These are phyloP conservation scores for Drosophila orena DNA, from an alignment of 1,140 invertebrate species.

Conservation along the genomic window DNA sequence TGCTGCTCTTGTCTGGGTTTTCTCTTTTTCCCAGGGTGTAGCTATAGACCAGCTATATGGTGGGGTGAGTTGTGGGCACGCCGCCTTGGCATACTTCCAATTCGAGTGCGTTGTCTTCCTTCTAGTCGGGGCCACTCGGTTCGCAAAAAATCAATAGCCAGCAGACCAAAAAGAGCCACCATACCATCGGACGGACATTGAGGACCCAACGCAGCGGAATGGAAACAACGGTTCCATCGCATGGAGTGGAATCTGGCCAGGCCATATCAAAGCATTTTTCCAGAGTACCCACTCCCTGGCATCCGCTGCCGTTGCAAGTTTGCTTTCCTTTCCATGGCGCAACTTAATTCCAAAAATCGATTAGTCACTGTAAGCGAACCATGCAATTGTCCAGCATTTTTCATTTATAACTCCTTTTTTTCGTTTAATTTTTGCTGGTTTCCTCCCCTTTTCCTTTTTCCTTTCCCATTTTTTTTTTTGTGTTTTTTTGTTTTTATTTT, in stretches of 20 bases:
- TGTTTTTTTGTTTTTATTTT: background rate
- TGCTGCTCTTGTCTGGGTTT: too few relatives aligned
- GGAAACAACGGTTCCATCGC: slow-evolving; percentile 39
- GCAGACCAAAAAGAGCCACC: slow-evolving; percentile 51
- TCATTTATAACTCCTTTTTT: slow-evolving; percentile 56
- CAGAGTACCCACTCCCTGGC: slow-evolving; percentile 7
- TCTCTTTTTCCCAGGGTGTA: background rate
- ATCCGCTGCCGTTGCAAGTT: slow-evolving; percentile 11
- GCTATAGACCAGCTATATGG: background rate
- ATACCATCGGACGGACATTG: slow-evolving; percentile 44
- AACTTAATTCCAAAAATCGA: slow-evolving; percentile 74
- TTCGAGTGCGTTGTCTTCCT: slow-evolving; percentile 51
- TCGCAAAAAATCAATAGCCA: slow-evolving; percentile 70
- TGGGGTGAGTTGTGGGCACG: slow-evolving; percentile 30
- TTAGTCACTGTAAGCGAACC: slow-evolving; percentile 77
- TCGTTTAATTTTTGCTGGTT: slow-evolving; percentile 31
- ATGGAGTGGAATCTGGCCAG: slow-evolving; percentile 12
- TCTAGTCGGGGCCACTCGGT: slow-evolving; percentile 21
- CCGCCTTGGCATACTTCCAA: slow-evolving; percentile 63
- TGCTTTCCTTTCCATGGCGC: slow-evolving; percentile 61
- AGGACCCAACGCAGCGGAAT: slow-evolving; percentile 45
- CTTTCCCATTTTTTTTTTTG: too few relatives aligned
- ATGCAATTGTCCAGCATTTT: slow-evolving; percentile 72
- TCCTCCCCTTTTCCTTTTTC: slow-evolving; percentile 20
- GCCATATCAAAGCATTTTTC: slow-evolving; percentile 54